These are phyloP conservation scores for Lethenteron reissneri DNA, from an alignment of 2,113 vertebrate species.

Conservation along the genomic window DNA sequence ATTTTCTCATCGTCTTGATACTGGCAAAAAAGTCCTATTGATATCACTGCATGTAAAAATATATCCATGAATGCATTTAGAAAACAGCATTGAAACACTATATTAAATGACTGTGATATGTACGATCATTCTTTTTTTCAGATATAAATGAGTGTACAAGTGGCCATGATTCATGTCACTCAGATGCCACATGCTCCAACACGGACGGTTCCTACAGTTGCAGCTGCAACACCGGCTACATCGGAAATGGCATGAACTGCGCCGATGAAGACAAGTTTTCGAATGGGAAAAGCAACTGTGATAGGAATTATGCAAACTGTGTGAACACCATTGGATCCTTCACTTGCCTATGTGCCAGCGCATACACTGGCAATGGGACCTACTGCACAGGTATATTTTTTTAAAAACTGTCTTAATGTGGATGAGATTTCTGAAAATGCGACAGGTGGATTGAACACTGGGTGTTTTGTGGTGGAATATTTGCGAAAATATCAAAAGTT, in stretches of 20 bases:
- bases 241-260: slow-evolving; percentile 1
- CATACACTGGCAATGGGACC: neutral
- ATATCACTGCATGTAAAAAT: too few species aligned
- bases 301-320: neutral
- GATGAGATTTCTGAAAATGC: too few species aligned
- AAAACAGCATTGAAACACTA: too few species aligned
- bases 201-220: neutral
- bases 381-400: too few species aligned
- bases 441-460: too few species aligned
- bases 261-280: neutral
- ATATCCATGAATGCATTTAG: too few species aligned
- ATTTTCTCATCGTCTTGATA: too few species aligned
- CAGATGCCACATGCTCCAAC: slow-evolving; percentile 2
- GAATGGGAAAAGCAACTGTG: neutral
- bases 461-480: too few species aligned
- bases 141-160: neutral
- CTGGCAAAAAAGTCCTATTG: too few species aligned
- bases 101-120: neutral
- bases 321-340: neutral
- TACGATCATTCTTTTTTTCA: neutral
- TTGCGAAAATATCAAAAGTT: too few species aligned
- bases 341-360: neutral
- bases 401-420: too few species aligned
- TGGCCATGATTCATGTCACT: neutral
- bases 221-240: neutral